A percentile compares a stretch with the other conserved stretches of the same genome.
These are phyloP conservation scores for Ovibos moschatus DNA, from an alignment of 2,113 vertebrate genomes.

Conservation along the genomic window DNA sequence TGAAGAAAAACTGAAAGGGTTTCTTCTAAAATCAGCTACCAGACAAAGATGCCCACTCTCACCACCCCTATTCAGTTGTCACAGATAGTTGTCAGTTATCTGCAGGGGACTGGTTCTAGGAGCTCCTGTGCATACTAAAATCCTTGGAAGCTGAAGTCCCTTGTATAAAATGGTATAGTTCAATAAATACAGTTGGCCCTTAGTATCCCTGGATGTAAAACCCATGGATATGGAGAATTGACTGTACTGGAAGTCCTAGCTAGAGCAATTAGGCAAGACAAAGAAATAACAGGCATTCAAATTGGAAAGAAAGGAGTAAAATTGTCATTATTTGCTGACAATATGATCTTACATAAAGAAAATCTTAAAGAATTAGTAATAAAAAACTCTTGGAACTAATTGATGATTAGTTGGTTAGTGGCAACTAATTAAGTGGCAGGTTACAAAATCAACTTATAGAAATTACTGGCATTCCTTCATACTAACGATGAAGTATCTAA, in stretches of 20 bases:
- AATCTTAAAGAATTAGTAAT: neutral
- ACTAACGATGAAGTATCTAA: neutral
- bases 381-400: neutral
- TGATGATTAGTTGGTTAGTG: neutral
- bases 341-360: neutral
- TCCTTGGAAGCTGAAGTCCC: neutral
- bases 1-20: neutral
- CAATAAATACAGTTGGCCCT: neutral
- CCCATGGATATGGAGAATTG: neutral
- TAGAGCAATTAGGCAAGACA: neutral
- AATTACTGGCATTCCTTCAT: neutral
- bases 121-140: neutral
- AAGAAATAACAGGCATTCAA: neutral
- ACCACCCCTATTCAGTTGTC: neutral
- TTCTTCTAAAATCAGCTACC: neutral
- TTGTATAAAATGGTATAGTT: neutral
- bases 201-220: neutral
- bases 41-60: neutral
- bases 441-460: neutral
- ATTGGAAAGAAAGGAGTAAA: neutral
- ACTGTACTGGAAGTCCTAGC: neutral
- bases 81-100: neutral
- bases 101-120: neutral
- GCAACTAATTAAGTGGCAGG: neutral
- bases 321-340: neutral